A percentile compares a stretch with the other conserved stretches of the same genome.
Evolutionary conservation across 2,113 vertebrate species (phyloP).

Genomic region (Thunnus thynnus): DNA sequence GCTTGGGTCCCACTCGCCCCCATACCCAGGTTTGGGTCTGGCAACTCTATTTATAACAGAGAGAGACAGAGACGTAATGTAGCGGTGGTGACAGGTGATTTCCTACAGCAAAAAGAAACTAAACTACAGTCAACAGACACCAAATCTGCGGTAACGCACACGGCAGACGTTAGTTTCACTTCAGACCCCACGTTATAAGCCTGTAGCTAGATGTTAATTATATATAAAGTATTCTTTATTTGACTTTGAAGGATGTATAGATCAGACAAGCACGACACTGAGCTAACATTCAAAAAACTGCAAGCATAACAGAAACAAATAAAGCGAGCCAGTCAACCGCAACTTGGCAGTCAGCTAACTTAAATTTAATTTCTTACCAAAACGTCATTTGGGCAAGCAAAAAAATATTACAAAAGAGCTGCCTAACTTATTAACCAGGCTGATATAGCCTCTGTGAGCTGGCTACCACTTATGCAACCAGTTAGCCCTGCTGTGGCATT

Average conservation of each 20-base stretch:
- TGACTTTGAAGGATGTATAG: background rate
- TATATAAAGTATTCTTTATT: background rate
- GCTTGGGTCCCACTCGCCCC: conserved; percentile 84
- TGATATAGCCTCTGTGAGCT: conserved; percentile 1
- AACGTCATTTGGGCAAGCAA: background rate
- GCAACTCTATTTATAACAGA: conserved; percentile 87
- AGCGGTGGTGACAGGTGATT: conserved; percentile 50
- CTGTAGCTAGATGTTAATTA: background rate
- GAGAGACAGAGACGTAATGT: conserved; percentile 28
- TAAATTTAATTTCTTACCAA: background rate
- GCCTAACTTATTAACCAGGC: background rate
- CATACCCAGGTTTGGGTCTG: conserved; percentile 88
- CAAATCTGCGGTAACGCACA: background rate
- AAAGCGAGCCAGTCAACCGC: background rate
- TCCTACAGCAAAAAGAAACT: conserved; percentile 41
- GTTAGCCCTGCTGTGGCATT: conserved; percentile 39
- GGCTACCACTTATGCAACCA: conserved; percentile 47
- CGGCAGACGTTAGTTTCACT: background rate
- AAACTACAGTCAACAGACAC: background rate
- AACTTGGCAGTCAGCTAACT: background rate
- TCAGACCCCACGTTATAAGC: background rate
- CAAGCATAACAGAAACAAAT: background rate
- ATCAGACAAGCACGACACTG: background rate
- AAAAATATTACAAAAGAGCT: background rate
- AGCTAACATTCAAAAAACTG: background rate